phyloP scores from a whole-genome alignment of 2,888 invertebrate genomes.

The Helobdella robusta region DNA sequence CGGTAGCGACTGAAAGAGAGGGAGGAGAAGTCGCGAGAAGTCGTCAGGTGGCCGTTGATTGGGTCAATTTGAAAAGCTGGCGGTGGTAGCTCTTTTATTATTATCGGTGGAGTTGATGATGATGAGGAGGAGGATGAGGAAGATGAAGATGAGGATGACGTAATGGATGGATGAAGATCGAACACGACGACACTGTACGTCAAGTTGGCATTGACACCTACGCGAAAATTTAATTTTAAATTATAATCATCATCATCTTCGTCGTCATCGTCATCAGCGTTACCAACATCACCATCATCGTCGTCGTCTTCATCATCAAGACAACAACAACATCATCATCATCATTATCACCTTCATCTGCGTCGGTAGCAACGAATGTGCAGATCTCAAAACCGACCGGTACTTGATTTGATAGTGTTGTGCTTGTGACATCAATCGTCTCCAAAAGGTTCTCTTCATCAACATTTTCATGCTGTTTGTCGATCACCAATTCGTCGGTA shows the following conservation, averaged over 20 bases:
- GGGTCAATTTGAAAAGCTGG: slow-evolving; percentile 15
- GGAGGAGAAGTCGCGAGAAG: background rate
- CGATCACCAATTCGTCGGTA: background rate
- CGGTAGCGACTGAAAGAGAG: slow-evolving; percentile 1
- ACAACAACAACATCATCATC: background rate
- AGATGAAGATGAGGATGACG: slow-evolving; percentile 1
- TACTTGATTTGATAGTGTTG: too few relatives aligned
- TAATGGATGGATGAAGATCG: slow-evolving; percentile 6
- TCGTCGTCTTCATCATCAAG: background rate
- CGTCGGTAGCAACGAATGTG: slow-evolving; percentile 19
- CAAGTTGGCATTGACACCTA: slow-evolving; percentile 16
- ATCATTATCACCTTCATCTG: slow-evolving; percentile 11
- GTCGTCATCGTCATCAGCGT: background rate
- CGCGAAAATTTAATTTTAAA: too few relatives aligned
- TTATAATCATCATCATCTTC: background rate
- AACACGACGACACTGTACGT: slow-evolving; percentile 7
- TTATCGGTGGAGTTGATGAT: background rate
- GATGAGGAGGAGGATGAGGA: background rate
- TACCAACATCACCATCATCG: background rate
- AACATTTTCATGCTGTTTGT: too few relatives aligned
- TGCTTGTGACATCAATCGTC: background rate
- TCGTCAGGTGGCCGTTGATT: slow-evolving; percentile 1
- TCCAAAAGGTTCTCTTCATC: background rate
- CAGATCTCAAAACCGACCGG: slow-evolving; percentile 14
- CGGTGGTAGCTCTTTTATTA: background rate